phyloP scores from a whole-genome alignment of 2,797 vertebrate genomes.

The Pyrrhura leucotis region DNA sequence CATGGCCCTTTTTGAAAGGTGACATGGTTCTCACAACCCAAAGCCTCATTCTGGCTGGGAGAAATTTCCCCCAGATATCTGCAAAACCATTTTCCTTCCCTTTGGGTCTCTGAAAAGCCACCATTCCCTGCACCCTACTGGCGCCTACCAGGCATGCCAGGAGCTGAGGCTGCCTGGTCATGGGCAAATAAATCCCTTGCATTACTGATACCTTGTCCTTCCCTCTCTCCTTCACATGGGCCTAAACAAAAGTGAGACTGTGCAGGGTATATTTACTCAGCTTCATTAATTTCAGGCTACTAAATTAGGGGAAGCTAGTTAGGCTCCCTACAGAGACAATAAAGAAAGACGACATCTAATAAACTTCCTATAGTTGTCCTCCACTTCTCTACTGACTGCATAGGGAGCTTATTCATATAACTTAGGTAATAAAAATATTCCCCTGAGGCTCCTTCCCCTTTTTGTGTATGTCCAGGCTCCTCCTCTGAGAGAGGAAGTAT shows the following conservation, averaged over 20 bases:
- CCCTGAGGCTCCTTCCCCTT: neutral
- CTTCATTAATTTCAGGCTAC: slow-evolving; percentile 8
- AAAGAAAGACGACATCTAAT: neutral
- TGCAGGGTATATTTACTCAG: neutral
- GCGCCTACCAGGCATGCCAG: neutral
- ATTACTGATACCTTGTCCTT: neutral
- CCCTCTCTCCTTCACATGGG: neutral
- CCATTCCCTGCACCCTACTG: fast-evolving
- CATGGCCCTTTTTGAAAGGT: neutral
- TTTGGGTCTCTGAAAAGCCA: neutral
- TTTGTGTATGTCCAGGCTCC: neutral
- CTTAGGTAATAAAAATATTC: neutral
- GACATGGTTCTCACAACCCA: neutral
- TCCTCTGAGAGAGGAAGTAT: neutral
- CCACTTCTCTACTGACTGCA: neutral
- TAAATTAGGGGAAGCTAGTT: neutral
- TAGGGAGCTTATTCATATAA: neutral
- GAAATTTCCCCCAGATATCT: neutral
- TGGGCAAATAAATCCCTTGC: neutral
- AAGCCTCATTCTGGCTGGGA: neutral
- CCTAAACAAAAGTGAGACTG: neutral
- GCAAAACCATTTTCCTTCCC: neutral
- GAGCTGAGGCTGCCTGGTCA: neutral
- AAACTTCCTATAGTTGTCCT: neutral
- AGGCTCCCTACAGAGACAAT: neutral